Evolutionary conservation across 2,113 vertebrate genomes (phyloP).

Genomic region (Phodopus roborovskii): DNA sequence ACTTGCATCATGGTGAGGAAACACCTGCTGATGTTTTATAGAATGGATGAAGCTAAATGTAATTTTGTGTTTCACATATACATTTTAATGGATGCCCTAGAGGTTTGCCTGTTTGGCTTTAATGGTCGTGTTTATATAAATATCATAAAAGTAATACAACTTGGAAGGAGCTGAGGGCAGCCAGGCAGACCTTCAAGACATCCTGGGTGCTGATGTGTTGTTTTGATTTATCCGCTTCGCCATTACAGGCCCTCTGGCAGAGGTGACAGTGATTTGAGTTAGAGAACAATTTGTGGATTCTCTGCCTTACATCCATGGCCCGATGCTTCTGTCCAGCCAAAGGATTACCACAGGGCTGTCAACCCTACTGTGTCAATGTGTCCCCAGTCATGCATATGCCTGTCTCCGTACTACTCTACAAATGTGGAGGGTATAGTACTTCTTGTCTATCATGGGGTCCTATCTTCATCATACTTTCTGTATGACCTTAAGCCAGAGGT

Average conservation of each 20-base stretch:
- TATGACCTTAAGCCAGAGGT: not conserved
- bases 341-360: not conserved
- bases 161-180: not conserved
- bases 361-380: not conserved
- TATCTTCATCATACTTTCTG: not conserved
- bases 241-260: not conserved
- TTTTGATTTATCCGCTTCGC: conserved; percentile 2
- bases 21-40: conserved; percentile 5
- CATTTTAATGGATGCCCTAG: conserved; percentile 10
- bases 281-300: not conserved
- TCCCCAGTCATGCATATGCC: not conserved
- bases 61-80: conserved; percentile 12
- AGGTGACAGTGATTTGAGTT: not conserved
- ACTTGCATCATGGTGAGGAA: not conserved
- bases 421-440: not conserved
- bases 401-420: not conserved
- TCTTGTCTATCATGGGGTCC: not conserved
- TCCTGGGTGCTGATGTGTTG: not conserved
- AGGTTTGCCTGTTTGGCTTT: conserved; percentile 10
- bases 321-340: not conserved
- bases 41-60: not conserved
- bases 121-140: conserved; percentile 49
- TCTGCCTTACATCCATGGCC: not conserved
- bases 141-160: conserved; percentile 35
- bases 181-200: not conserved